Evolutionary conservation across 2,113 vertebrate species (phyloP), one percentile per base, ranked within the genome.

Genomic region (Myrmecobius fasciatus): DNA sequence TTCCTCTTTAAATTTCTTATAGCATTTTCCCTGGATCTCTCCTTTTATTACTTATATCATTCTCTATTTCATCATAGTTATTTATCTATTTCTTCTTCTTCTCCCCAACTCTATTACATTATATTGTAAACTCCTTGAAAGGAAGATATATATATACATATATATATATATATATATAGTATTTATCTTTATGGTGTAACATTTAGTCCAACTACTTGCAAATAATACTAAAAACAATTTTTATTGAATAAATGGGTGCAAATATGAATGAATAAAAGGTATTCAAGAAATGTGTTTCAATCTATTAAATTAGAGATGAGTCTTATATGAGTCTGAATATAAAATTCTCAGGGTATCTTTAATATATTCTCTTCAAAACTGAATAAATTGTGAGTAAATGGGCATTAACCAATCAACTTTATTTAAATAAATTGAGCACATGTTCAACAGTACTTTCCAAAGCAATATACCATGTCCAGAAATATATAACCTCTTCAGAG

Each of bases 361-460:
- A 53, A 25, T 5, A 56, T 53, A 90, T 92, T 95, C 83, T 28
- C 89, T 43, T 52, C 28, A 92, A 90, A 17, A 92, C 31, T 89
- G 83, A 94, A 20, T 53, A 46, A 53, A 90, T 47, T 89, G 25
- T 26, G 89, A 89, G 89, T 49, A 89, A 95, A 1, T 0, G 0
- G 47, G 67, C 20, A 46, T 52, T 94, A 95, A 4, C 24, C 92
- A 75, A 75, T 75, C 67, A 75, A 75, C 4, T 75, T n/a, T n/a
- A n/a, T n/a, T n/a, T n/a, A 75, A 75, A 75, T n/a, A 75, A n/a
- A n/a, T n/a, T 75, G 60, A 75, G 60, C 36, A 43, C 36, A 43
- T 83, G 20, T 83, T 83, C 67, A n/a, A 83, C n/a, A 95, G 52
- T 93, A 91, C 20, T 14, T 94, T 31, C 91, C 89, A 94, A 91